Percentiles rank a stretch among this genome's conserved stretches.
phyloP scores from a whole-genome alignment of 2,113 vertebrate genomes.

The Sphaerodactylus townsendi region DNA sequence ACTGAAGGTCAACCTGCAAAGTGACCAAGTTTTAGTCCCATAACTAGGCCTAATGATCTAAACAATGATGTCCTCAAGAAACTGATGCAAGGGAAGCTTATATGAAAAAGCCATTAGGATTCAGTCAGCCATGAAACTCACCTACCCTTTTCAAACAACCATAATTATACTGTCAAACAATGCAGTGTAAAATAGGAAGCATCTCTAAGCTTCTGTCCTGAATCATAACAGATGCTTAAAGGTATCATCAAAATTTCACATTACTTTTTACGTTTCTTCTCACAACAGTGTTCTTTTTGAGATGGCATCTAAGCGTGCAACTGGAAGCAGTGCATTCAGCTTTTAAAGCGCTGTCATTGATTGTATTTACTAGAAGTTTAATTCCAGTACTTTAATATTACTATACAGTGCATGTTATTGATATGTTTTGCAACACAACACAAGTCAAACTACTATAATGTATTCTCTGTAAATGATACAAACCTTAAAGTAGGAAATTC shows the following conservation, averaged over 20 bases:
- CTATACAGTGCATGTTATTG: not conserved
- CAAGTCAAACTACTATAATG: no score
- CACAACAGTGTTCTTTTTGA: no score
- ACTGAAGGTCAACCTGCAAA: no score
- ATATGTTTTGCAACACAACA: not conserved
- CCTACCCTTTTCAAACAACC: not conserved
- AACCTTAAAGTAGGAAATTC: not conserved
- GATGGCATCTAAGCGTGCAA: no score
- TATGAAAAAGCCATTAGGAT: not conserved
- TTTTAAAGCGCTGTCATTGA: not conserved
- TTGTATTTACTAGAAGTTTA: slow-evolving; percentile 7
- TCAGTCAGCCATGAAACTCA: not conserved
- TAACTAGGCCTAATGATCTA: no score
- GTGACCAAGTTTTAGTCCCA: no score
- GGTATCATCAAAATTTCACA: not conserved
- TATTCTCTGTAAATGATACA: not conserved
- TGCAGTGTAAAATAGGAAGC: not conserved
- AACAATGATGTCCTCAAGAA: not conserved
- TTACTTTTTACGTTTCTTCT: not conserved
- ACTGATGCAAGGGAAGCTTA: not conserved
- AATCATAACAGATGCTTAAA: not conserved
- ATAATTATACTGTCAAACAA: slow-evolving; percentile 2
- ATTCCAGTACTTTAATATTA: slow-evolving; percentile 4
- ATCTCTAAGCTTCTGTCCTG: slow-evolving; percentile 2
- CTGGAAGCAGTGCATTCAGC: no score